A percentile compares a stretch with the other conserved stretches of the same genome.
These are phyloP conservation scores for Huso huso DNA, from an alignment of 2,797 vertebrate species.

Conservation along the genomic window DNA sequence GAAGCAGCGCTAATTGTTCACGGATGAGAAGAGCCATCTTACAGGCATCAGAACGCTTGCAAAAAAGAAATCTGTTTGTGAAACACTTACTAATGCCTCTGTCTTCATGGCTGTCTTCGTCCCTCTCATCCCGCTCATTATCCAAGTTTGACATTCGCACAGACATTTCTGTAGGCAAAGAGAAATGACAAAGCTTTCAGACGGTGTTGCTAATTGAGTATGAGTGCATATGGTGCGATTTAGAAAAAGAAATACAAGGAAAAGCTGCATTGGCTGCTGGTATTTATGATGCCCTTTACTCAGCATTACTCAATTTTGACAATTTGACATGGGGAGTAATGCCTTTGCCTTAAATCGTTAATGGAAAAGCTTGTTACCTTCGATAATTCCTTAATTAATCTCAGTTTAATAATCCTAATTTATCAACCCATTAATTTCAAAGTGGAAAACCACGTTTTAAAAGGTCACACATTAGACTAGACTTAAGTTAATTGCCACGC, in stretches of 20 bases:
- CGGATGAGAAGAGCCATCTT: neutral
- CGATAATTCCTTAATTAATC: slow-evolving; percentile 10
- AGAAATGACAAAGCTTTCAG: neutral
- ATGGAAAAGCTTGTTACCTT: neutral
- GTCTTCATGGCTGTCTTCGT: slow-evolving; percentile 94
- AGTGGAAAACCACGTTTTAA: slow-evolving; percentile 5
- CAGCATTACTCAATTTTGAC: too few relatives aligned
- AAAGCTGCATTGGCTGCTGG: too few relatives aligned
- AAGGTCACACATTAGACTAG: slow-evolving; percentile 8
- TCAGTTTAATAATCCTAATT: slow-evolving; percentile 10
- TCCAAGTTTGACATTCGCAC: slow-evolving; percentile 98
- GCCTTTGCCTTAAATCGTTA: too few relatives aligned
- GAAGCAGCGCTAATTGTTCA: too few relatives aligned
- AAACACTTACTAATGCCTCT: slow-evolving; percentile 86
- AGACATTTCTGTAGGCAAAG: slow-evolving; percentile 78
- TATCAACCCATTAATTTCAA: slow-evolving; percentile 8
- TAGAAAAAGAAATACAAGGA: too few relatives aligned
- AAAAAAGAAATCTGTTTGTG: neutral
- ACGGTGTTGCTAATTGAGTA: neutral
- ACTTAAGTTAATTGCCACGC: slow-evolving; percentile 19
- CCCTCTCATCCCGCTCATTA: slow-evolving; percentile 89
- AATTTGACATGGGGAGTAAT: too few relatives aligned
- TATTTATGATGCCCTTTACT: too few relatives aligned
- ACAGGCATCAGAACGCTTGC: neutral
- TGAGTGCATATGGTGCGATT: too few relatives aligned